These are phyloP conservation scores for Apodemia zela DNA, from an alignment of 2,888 invertebrate genomes.

Conservation along the genomic window DNA sequence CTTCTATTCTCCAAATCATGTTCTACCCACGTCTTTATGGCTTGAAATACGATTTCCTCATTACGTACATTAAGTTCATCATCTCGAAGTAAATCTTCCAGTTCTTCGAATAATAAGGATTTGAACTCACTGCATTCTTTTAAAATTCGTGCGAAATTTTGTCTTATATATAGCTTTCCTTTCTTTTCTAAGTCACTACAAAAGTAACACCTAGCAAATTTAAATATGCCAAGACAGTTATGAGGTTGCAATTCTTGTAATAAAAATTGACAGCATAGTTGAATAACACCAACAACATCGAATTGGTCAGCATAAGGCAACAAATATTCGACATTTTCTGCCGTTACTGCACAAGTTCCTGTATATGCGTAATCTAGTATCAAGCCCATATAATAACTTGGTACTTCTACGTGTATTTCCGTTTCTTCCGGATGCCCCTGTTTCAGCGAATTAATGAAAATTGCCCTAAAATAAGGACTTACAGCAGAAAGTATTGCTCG, in stretches of 20 bases:
- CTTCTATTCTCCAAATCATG: slow-evolving; percentile 77
- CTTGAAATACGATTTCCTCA: slow-evolving; percentile 88
- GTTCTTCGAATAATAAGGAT: slow-evolving; percentile 80
- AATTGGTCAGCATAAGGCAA: slow-evolving; percentile 86
- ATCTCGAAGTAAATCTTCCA: slow-evolving; percentile 83
- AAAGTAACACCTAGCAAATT: slow-evolving; percentile 85
- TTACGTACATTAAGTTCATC: slow-evolving; percentile 86
- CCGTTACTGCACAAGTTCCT: slow-evolving; percentile 82
- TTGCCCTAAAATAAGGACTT: slow-evolving; percentile 87
- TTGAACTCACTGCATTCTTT: slow-evolving; percentile 83
- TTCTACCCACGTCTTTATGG: slow-evolving; percentile 86
- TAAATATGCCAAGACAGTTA: slow-evolving; percentile 86
- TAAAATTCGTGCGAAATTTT: slow-evolving; percentile 81
- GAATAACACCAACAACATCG: slow-evolving; percentile 86
- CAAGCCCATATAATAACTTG: slow-evolving; percentile 80
- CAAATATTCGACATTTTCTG: slow-evolving; percentile 85
- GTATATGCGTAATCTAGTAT: slow-evolving; percentile 89
- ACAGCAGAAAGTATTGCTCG: slow-evolving; percentile 85
- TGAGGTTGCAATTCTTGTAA: slow-evolving; percentile 82
- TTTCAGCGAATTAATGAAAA: slow-evolving; percentile 85
- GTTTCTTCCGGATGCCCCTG: slow-evolving; percentile 81
- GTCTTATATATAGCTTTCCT: slow-evolving; percentile 79
- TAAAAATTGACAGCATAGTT: slow-evolving; percentile 84
- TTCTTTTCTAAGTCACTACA: slow-evolving; percentile 83
- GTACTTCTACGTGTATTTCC: slow-evolving; percentile 81